Percentiles rank a stretch among this genome's conserved stretches.
phyloP scores from a whole-genome alignment of 1,140 invertebrate genomes.

The Drosophila micromelanica region DNA sequence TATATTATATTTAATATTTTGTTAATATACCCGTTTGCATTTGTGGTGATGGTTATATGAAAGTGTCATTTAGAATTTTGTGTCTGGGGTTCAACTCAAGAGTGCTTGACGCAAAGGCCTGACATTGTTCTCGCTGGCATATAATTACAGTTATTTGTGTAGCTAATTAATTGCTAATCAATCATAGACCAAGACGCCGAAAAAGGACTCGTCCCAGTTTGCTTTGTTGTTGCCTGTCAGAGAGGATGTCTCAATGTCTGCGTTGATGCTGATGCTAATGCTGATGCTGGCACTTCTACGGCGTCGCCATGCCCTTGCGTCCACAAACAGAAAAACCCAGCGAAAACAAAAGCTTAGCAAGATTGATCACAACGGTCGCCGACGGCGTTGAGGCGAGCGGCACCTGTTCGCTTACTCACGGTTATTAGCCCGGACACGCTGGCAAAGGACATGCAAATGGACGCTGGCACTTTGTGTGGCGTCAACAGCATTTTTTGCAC shows the following conservation, averaged over 20 bases:
- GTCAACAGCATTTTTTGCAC: constrained; percentile 63
- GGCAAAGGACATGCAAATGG: constrained; percentile 61
- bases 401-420: constrained; percentile 81
- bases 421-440: constrained; percentile 71
- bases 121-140: constrained; percentile 63
- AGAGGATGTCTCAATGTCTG: constrained; percentile 67
- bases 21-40: constrained; percentile 2
- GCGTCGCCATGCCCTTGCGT: constrained; percentile 50
- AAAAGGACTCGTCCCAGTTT: constrained; percentile 53
- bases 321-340: constrained; percentile 73
- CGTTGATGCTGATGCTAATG: constrained; percentile 8
- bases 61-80: constrained; percentile 1
- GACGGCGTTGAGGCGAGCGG: constrained; percentile 38
- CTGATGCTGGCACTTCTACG: constrained; percentile 59
- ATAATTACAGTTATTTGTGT: constrained; percentile 83
- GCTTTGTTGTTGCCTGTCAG: constrained; percentile 56
- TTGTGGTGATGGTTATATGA: background rate
- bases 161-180: constrained; percentile 83
- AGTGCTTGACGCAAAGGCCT: constrained; percentile 44
- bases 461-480: constrained; percentile 12
- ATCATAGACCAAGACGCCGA: constrained; percentile 68
- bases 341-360: constrained; percentile 82
- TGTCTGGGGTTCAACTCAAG: constrained; percentile 10
- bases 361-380: constrained; percentile 70
- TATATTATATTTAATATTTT: no score